Evolutionary conservation across 2,797 vertebrate genomes (phyloP), one percentile per base, ranked within the genome.

Genomic region (Paramormyrops hopkinsi): DNA sequence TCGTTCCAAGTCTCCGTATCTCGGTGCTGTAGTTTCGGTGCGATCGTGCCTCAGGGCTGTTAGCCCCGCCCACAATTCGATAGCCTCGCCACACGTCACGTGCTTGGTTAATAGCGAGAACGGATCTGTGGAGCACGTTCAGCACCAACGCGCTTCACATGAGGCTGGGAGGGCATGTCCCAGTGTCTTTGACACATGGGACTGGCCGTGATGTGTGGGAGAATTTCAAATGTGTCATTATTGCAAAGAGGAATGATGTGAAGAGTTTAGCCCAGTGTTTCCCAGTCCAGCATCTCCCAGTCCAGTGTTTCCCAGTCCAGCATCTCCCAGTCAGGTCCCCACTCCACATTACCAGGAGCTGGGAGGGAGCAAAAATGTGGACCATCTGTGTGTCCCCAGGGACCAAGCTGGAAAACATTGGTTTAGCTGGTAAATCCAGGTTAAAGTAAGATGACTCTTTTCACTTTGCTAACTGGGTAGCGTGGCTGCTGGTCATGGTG

Each of bases 41-140:
- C 48, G 87, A 48, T 90, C 88, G 88, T 48, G 90, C 92, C 89
- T 89, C 89, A 17, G 48, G 88, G 89, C 1, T 92, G 91, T 93
- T 95, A 90, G 90, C 91, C 93, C 92, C 88, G 90, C 69, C 73
- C 53, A 46, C 90, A 91, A 90, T 92, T 93, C 92, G 91, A 94
- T 94, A 93, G 90, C 90, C 91, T 90, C 41, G 73, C 91, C 44
- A 62, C 86, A 92, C 89, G 93, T 95, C 92, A 93, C 92, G 93
- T 82, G 92, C 91, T 89, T 93, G 93, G 92, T 94, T 94, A 92
- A 88, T 50, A 89, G 82, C 50, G 86, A 90, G 91, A 93, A 93
- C 88, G 92, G 92, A 91, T 91, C 91, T 90, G 90, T 65, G 90
- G 22, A 90, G 92, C 44, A 59, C 88, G 51, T 90, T 91, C 9